A percentile compares a stretch with the other conserved stretches of the same genome.
These are phyloP conservation scores for Tachyglossus aculeatus DNA, from an alignment of 2,797 vertebrate species.

Conservation along the genomic window DNA sequence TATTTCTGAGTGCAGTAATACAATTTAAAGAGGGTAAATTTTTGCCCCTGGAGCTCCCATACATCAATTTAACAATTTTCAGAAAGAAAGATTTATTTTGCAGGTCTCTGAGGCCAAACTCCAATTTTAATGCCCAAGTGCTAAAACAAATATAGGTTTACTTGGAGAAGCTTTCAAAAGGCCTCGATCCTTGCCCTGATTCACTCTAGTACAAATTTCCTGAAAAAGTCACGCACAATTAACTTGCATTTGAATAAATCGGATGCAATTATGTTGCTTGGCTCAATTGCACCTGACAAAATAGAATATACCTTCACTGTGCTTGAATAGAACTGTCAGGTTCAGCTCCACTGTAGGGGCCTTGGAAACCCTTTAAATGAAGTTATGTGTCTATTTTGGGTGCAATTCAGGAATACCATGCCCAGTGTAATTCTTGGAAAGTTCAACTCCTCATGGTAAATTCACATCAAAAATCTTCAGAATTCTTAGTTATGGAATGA, in stretches of 20 bases:
- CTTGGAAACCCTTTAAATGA: too few relatives aligned
- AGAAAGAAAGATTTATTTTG: too few relatives aligned
- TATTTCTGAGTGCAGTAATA: too few relatives aligned
- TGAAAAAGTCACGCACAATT: neutral
- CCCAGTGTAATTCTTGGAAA: too few relatives aligned
- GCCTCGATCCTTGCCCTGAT: neutral
- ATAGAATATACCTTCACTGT: too few relatives aligned
- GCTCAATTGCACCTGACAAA: neutral
- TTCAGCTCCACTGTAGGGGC: too few relatives aligned
- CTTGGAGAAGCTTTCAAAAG: conserved; percentile 10
- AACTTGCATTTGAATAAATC: neutral
- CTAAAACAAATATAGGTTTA: conserved; percentile 7
- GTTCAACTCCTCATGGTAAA: too few relatives aligned
- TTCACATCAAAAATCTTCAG: too few relatives aligned
- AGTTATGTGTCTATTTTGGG: too few relatives aligned
- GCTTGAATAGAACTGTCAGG: neutral
- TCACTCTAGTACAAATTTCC: neutral
- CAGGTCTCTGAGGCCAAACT: neutral
- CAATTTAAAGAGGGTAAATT: conserved; percentile 20
- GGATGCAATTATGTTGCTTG: neutral
- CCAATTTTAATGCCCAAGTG: conserved; percentile 19
- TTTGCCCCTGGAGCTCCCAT: neutral
- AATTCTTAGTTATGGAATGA: too few relatives aligned
- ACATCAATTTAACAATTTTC: conserved; percentile 37
- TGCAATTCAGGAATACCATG: too few relatives aligned